A percentile compares a stretch with the other conserved stretches of the same genome.
Evolutionary conservation across 2,113 vertebrate genomes (phyloP).

Genomic region (Macroglossus sobrinus): DNA sequence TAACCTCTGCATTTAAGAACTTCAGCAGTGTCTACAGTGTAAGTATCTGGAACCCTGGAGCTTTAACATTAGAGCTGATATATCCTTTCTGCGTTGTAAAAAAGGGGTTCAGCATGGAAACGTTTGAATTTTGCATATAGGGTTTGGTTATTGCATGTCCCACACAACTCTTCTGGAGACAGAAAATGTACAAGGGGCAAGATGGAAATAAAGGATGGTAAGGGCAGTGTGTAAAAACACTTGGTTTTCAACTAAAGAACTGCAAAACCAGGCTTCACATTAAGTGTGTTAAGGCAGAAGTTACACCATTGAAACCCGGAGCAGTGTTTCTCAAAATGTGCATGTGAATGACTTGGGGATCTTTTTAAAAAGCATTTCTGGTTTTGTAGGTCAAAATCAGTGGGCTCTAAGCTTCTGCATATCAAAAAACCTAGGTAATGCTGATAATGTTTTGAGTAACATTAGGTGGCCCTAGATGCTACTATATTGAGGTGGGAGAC

Average conservation of each 20-base stretch:
- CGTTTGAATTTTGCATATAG: neutral
- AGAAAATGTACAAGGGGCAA: neutral
- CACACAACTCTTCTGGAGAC: neutral
- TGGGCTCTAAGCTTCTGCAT: neutral
- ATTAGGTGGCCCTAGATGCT: neutral
- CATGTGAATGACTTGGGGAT: neutral
- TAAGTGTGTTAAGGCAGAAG: neutral
- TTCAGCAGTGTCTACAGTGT: neutral
- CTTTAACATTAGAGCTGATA: neutral
- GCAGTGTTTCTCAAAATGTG: neutral
- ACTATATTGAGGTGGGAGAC: neutral
- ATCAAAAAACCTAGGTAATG: neutral
- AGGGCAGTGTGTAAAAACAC: neutral
- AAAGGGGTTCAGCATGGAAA: neutral
- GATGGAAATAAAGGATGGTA: neutral
- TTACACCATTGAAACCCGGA: neutral
- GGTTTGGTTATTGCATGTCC: neutral
- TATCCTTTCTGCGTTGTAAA: neutral
- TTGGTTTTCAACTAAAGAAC: neutral
- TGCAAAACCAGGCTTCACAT: neutral
- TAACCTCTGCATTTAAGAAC: neutral
- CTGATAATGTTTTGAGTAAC: neutral
- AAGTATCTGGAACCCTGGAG: neutral
- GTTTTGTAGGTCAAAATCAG: neutral
- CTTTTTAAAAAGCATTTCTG: neutral